A percentile compares a stretch with the other conserved stretches of the same genome.
Conservation (phyloP, 2,113 vertebrate species). For the Atractosteus spatula region DNA sequence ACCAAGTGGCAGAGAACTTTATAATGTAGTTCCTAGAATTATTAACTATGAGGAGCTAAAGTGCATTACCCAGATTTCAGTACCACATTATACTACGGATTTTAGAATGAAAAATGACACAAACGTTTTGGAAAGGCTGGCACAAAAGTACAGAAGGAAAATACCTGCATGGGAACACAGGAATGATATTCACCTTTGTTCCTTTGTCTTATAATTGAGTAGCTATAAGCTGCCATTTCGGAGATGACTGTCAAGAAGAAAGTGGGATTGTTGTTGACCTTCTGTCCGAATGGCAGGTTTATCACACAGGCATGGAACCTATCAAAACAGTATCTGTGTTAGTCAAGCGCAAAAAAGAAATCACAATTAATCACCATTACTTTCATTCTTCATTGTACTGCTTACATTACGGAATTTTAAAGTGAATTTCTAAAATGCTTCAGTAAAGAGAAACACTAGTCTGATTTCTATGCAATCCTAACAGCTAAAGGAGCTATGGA, state of each 20-base stretch:
- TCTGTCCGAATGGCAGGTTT: constrained; percentile 61
- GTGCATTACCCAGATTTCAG: background rate
- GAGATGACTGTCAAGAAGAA: constrained; percentile 66
- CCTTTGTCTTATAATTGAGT: constrained; percentile 48
- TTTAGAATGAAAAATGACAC: background rate
- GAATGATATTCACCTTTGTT: constrained; percentile 52
- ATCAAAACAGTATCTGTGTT: constrained; percentile 1
- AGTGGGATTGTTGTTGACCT: constrained; percentile 51
- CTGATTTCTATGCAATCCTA: too few relatives aligned
- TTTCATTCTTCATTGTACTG: too few relatives aligned
- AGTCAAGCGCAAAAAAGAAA: too few relatives aligned
- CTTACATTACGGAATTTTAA: too few relatives aligned
- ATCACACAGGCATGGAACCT: constrained; percentile 72
- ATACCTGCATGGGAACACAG: background rate
- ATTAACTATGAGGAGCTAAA: background rate
- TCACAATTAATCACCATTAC: too few relatives aligned
- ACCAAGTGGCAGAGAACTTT: background rate
- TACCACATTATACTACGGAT: background rate
- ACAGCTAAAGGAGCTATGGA: too few relatives aligned
- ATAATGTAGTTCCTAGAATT: background rate
- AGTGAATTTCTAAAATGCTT: too few relatives aligned
- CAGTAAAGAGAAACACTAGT: too few relatives aligned
- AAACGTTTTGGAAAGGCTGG: background rate
- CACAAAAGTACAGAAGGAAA: background rate
- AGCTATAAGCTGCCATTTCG: constrained; percentile 49